Evolutionary conservation across 2,888 invertebrate genomes (phyloP).

Genomic region (Anoplius nigerrimus): DNA sequence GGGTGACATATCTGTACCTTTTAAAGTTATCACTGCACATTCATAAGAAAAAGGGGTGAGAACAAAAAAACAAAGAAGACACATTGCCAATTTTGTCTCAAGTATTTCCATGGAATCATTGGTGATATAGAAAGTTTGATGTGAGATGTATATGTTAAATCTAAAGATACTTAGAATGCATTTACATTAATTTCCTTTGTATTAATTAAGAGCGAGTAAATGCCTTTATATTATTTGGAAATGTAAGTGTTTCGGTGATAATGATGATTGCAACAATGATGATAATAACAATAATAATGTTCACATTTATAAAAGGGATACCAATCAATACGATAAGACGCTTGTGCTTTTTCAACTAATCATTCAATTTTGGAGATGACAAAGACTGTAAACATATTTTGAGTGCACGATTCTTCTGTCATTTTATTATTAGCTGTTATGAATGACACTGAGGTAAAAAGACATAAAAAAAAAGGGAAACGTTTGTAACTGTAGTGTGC

Average conservation of each 20-base stretch:
- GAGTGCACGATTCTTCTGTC: conserved; percentile 31
- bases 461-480: background rate
- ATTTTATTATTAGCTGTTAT: conserved; percentile 31
- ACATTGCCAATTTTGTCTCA: too few relatives aligned
- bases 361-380: conserved; percentile 26
- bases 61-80: background rate
- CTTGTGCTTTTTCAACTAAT: conserved; percentile 18
- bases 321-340: conserved; percentile 8
- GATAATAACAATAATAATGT: conserved; percentile 7
- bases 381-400: conserved; percentile 46
- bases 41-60: background rate
- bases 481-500: conserved; percentile 37
- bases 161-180: background rate
- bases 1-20: background rate
- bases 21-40: background rate
- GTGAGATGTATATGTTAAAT: too few relatives aligned
- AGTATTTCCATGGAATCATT: too few relatives aligned
- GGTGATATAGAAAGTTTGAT: too few relatives aligned
- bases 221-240: background rate
- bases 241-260: background rate
- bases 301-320: background rate
- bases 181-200: background rate
- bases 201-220: background rate
- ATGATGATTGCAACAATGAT: conserved; percentile 11
- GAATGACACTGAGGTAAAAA: conserved; percentile 21